A percentile compares a stretch with the other conserved stretches of the same genome.
These are phyloP conservation scores for Myotis brandtii DNA, from an alignment of 2,113 vertebrate species.

Conservation along the genomic window DNA sequence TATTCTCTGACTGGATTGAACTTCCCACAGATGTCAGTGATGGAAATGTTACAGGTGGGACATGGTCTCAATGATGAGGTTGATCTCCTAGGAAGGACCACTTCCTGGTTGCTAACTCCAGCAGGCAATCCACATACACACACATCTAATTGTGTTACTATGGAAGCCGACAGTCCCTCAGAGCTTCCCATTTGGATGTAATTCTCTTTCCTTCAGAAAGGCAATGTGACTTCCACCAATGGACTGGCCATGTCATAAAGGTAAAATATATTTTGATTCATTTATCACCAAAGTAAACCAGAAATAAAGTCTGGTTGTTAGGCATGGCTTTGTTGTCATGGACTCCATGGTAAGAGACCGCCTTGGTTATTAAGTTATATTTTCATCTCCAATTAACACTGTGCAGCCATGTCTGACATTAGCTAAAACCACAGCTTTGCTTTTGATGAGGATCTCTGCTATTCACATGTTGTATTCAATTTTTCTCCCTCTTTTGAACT, in stretches of 20 bases:
- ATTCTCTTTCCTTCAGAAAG: not conserved
- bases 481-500: not conserved
- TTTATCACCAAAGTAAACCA: slow-evolving; percentile 9
- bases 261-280: not conserved
- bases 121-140: too few species aligned
- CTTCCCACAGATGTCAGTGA: too few species aligned
- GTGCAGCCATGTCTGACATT: too few species aligned
- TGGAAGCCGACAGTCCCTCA: not conserved
- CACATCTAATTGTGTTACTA: not conserved
- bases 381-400: not conserved
- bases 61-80: too few species aligned
- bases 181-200: not conserved
- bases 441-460: not conserved
- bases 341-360: not conserved
- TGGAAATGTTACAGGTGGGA: too few species aligned
- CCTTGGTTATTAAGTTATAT: not conserved
- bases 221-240: not conserved
- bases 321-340: slow-evolving; percentile 27
- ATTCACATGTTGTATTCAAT: not conserved
- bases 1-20: too few species aligned
- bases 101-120: not conserved
- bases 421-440: not conserved
- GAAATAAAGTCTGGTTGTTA: slow-evolving; percentile 37
- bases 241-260: not conserved
- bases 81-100: not conserved